Evolutionary conservation across 2,888 invertebrate species (phyloP).

Genomic region (Acronicta aceris): DNA sequence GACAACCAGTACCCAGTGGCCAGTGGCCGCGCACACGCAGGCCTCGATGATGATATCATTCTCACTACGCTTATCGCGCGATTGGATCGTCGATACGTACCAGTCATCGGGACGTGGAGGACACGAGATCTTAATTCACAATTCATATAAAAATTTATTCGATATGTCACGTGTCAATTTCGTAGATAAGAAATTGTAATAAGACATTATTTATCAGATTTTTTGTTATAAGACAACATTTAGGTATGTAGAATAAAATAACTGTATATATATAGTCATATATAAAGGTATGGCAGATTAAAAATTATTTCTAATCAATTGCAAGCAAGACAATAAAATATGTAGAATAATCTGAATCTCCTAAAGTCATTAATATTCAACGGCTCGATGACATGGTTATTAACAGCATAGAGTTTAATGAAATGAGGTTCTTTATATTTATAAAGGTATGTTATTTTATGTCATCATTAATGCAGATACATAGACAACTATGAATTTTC

Average conservation of each 20-base stretch:
- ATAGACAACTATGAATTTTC: constrained; percentile 62
- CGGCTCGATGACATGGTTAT: constrained; percentile 61
- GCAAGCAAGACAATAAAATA: constrained; percentile 16
- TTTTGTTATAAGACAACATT: neutral
- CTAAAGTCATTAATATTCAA: constrained; percentile 58
- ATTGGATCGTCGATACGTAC: constrained; percentile 76
- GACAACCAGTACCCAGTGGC: constrained; percentile 58
- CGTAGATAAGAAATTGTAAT: constrained; percentile 68
- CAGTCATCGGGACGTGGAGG: constrained; percentile 63
- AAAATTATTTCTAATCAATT: constrained; percentile 22
- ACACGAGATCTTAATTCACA: constrained; percentile 73
- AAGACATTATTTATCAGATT: constrained; percentile 49
- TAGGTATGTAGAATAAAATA: neutral
- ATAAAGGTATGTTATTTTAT: constrained; percentile 51
- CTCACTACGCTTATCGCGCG: constrained; percentile 70
- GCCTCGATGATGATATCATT: constrained; percentile 72
- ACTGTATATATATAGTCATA: too few species aligned
- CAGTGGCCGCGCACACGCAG: constrained; percentile 59
- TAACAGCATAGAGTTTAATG: constrained; percentile 63
- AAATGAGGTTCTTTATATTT: constrained; percentile 62
- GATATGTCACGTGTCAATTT: constrained; percentile 77
- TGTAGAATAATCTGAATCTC: constrained; percentile 37
- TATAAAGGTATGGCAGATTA: too few species aligned
- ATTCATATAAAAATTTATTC: constrained; percentile 73
- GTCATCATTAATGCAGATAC: constrained; percentile 63